A percentile compares a stretch with the other conserved stretches of the same genome.
Conservation (phyloP, 2,797 vertebrate genomes). For the Ctenosaura bakeri region DNA sequence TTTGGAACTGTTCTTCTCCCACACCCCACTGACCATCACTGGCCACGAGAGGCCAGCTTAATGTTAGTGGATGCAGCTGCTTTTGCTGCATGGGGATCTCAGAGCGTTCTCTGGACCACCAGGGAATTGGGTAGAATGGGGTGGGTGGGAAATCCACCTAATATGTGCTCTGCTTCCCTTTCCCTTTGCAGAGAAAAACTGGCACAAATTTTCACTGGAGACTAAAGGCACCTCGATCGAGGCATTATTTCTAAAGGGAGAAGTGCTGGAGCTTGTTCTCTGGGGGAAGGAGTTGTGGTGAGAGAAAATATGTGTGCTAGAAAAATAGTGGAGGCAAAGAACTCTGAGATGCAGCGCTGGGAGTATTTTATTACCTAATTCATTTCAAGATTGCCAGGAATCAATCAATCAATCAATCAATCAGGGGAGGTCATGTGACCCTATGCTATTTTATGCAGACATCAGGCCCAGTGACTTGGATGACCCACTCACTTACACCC, state of each 20-base stretch:
- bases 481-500: background rate
- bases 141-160: too few relatives aligned
- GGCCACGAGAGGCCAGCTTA: background rate
- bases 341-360: background rate
- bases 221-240: background rate
- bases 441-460: background rate
- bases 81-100: conserved; percentile 23
- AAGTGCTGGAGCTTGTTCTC: too few relatives aligned
- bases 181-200: background rate
- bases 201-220: background rate
- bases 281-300: background rate
- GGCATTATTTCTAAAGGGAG: background rate
- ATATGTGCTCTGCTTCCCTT: background rate
- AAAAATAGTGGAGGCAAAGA: background rate
- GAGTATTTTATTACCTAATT: background rate
- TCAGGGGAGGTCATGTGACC: background rate
- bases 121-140: background rate
- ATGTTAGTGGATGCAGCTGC: conserved; percentile 47
- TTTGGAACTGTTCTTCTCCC: background rate
- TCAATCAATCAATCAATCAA: background rate
- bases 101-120: conserved; percentile 2
- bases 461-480: background rate
- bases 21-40: background rate
- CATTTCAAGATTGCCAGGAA: background rate
- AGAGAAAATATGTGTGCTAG: background rate